These are phyloP conservation scores for Drosophila sucinea DNA, from an alignment of 1,140 invertebrate species.

Conservation along the genomic window DNA sequence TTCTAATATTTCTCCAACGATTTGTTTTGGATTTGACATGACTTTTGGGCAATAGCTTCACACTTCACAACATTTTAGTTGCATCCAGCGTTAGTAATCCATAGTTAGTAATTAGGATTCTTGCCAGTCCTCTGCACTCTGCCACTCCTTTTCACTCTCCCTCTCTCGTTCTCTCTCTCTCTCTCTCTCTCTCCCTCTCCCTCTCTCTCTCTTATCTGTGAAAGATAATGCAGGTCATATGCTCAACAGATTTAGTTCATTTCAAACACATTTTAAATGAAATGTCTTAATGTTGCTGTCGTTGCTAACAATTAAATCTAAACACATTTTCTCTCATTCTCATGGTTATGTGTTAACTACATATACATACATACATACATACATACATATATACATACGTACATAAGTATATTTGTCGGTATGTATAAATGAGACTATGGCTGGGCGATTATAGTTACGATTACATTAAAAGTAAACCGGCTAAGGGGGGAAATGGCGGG, in stretches of 20 bases:
- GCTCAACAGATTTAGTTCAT: conserved; percentile 34
- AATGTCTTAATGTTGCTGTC: conserved; percentile 42
- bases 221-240: conserved; percentile 60
- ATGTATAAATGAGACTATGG: conserved; percentile 23
- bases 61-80: background rate
- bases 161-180: conserved; percentile 11
- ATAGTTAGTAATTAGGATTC: conserved; percentile 23
- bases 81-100: background rate
- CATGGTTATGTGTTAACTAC: conserved; percentile 19
- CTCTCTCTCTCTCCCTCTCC: conserved; percentile 7
- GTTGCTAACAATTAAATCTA: conserved; percentile 63
- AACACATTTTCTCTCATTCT: conserved; percentile 29
- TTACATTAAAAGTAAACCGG: conserved; percentile 74
- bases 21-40: background rate
- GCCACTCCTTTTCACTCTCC: background rate
- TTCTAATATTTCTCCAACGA: background rate
- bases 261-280: conserved; percentile 34
- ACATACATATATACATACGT: conserved; percentile 6
- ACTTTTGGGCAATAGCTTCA: background rate
- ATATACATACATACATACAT: conserved; percentile 7
- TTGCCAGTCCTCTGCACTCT: conserved; percentile 9
- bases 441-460: conserved; percentile 46
- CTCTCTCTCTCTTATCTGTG: conserved; percentile 6
- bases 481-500: conserved; percentile 27
- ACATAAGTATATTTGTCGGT: conserved; percentile 21